phyloP scores from a whole-genome alignment of 2,888 invertebrate genomes.

The Deladenus siricidicola region DNA sequence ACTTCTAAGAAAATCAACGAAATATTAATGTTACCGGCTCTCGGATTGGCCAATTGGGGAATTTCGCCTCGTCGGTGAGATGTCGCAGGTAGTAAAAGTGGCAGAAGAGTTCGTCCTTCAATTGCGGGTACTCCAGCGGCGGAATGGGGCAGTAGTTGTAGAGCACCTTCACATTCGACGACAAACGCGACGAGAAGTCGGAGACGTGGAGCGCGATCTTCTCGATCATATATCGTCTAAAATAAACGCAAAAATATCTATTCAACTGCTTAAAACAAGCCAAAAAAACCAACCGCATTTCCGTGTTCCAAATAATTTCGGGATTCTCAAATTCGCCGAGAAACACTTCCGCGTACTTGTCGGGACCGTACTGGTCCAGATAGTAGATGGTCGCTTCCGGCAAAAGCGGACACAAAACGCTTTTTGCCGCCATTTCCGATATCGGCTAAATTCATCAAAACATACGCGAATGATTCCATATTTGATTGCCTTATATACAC shows the following conservation, averaged over 20 bases:
- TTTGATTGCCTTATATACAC: no score
- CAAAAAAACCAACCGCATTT: constrained; percentile 67
- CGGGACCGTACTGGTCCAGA: constrained; percentile 91
- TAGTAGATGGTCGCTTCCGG: constrained; percentile 99
- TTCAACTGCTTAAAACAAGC: not conserved
- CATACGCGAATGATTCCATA: not conserved
- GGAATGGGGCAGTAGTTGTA: constrained; percentile 49
- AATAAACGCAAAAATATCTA: constrained; percentile 5
- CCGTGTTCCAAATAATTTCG: constrained; percentile 96
- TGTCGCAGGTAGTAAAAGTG: constrained; percentile 94
- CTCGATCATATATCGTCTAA: constrained; percentile 81
- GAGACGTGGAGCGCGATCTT: constrained; percentile 93
- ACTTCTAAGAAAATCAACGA: no score
- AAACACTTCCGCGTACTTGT: constrained; percentile 88
- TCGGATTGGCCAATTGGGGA: constrained; percentile 94
- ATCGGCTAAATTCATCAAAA: constrained; percentile 32
- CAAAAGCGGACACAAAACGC: constrained; percentile 81
- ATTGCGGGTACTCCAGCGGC: constrained; percentile 59
- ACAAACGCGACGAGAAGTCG: constrained; percentile 87
- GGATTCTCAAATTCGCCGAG: constrained; percentile 95
- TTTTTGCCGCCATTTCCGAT: constrained; percentile 69
- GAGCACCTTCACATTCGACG: constrained; percentile 74
- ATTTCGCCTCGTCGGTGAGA: constrained; percentile 75
- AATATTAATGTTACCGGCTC: constrained; percentile 69
- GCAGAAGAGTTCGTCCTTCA: constrained; percentile 92